A percentile compares a stretch with the other conserved stretches of the same genome.
Evolutionary conservation across 2,888 invertebrate genomes (phyloP).

Genomic region (Cinara cedri): DNA sequence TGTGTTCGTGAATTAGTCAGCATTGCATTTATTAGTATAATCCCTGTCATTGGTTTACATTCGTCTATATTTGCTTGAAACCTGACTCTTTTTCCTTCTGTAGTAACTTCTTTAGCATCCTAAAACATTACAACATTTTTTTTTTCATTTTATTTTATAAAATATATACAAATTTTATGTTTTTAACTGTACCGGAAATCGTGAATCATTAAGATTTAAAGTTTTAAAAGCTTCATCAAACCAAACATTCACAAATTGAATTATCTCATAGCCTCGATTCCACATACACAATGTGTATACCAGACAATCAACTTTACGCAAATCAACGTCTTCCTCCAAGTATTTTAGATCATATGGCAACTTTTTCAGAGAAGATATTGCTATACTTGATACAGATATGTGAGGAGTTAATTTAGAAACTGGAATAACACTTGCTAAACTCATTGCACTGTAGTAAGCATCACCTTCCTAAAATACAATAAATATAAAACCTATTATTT

Average conservation of each 20-base stretch:
- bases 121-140: slow-evolving; percentile 14
- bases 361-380: slow-evolving; percentile 59
- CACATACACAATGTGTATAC: slow-evolving; percentile 60
- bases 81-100: slow-evolving; percentile 32
- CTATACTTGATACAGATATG: slow-evolving; percentile 59
- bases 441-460: slow-evolving; percentile 59
- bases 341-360: slow-evolving; percentile 45
- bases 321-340: slow-evolving; percentile 50
- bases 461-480: slow-evolving; percentile 58
- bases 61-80: slow-evolving; percentile 37
- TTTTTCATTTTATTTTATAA: not conserved
- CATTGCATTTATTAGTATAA: slow-evolving; percentile 38
- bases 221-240: slow-evolving; percentile 60
- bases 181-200: slow-evolving; percentile 55
- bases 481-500: not conserved
- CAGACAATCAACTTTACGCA: slow-evolving; percentile 49
- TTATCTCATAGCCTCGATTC: slow-evolving; percentile 60
- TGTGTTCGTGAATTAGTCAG: slow-evolving; percentile 22
- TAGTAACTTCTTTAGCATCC: slow-evolving; percentile 15
- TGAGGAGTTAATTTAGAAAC: slow-evolving; percentile 57
- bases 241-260: slow-evolving; percentile 60
- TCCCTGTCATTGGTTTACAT: slow-evolving; percentile 42
- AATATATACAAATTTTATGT: slow-evolving; percentile 11
- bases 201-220: slow-evolving; percentile 59
- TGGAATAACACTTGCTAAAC: slow-evolving; percentile 60